phyloP scores from a whole-genome alignment of 2,888 invertebrate species.

The Drosophila eohydei region DNA sequence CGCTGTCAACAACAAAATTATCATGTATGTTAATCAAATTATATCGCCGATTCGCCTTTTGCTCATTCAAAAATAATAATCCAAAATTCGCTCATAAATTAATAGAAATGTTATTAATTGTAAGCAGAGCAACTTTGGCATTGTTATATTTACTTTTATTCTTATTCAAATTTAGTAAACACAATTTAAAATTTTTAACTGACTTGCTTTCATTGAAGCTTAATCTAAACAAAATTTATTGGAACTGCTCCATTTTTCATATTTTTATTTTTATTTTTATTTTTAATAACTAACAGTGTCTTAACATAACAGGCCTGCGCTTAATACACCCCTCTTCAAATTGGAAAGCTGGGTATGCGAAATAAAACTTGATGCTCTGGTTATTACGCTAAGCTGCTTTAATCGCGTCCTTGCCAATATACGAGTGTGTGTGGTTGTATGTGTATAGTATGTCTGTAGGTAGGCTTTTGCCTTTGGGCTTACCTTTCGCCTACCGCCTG shows the following conservation, averaged over 20 bases:
- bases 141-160: background rate
- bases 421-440: no score
- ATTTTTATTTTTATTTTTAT: background rate
- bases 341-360: conserved; percentile 4
- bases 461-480: conserved; percentile 2
- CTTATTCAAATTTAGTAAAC: conserved; percentile 2
- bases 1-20: conserved; percentile 1
- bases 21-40: conserved; percentile 5
- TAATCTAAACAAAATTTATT: background rate
- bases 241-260: background rate
- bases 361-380: conserved; percentile 29
- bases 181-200: background rate
- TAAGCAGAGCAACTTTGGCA: background rate
- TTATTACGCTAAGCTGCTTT: conserved; percentile 72
- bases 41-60: background rate
- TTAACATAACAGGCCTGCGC: background rate
- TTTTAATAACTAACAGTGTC: background rate
- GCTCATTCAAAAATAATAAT: background rate
- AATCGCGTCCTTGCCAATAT: conserved; percentile 56
- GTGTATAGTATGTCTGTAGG: background rate
- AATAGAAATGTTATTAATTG: background rate
- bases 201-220: conserved; percentile 3
- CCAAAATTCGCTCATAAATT: background rate
- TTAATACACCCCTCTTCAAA: background rate
- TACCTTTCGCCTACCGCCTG: conserved; percentile 14